Percentiles rank a stretch among this genome's conserved stretches.
Conservation (phyloP, 1,140 invertebrate genomes). For the Mamestra configurata region DNA sequence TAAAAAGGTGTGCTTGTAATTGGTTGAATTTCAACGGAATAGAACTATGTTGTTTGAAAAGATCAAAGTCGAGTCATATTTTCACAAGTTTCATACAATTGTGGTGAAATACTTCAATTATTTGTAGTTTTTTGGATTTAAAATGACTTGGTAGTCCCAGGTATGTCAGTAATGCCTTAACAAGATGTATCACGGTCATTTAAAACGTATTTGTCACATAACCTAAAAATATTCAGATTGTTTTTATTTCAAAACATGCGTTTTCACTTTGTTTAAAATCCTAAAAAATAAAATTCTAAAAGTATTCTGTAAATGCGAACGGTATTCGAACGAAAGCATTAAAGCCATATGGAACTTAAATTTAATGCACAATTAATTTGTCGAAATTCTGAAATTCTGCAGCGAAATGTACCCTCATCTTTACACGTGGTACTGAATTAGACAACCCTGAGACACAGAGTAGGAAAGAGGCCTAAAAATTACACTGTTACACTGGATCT, state of each 20-base stretch:
- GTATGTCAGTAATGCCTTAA: too few relatives aligned
- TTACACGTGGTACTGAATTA: constrained; percentile 1
- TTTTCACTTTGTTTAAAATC: not conserved
- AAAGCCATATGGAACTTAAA: constrained; percentile 54
- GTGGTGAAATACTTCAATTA: too few relatives aligned
- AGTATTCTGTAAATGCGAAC: too few relatives aligned
- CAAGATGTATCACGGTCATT: not conserved
- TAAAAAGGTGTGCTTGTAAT: constrained; percentile 15
- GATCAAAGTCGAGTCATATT: constrained; percentile 21
- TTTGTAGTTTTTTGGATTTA: constrained; percentile 1
- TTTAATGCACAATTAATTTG: constrained; percentile 58
- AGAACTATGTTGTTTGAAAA: not conserved
- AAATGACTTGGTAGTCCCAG: not conserved
- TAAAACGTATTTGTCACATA: not conserved
- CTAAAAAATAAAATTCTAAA: too few relatives aligned
- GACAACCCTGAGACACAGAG: constrained; percentile 28
- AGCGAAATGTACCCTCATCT: constrained; percentile 54
- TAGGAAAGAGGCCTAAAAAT: not conserved
- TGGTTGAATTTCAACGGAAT: constrained; percentile 13
- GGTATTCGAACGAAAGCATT: constrained; percentile 52
- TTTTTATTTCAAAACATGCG: not conserved
- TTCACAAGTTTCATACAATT: not conserved
- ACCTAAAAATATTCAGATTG: not conserved
- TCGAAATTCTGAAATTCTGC: constrained; percentile 55
- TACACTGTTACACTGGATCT: not conserved